Percentiles rank a stretch among this genome's conserved stretches.
These are phyloP conservation scores for Physeter macrocephalus DNA, from an alignment of 2,113 vertebrate species.

Conservation along the genomic window DNA sequence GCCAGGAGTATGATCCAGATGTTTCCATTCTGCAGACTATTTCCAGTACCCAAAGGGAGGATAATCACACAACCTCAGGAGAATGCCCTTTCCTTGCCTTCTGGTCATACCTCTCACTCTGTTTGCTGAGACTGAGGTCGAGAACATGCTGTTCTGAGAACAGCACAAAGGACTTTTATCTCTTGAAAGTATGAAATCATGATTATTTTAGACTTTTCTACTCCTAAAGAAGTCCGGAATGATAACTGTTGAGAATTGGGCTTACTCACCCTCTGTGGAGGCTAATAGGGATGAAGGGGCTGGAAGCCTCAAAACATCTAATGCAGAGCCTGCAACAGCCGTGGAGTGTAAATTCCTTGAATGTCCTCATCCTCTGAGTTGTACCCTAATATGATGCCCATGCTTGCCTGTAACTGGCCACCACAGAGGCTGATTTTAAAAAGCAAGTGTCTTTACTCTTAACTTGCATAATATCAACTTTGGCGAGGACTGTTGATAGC, in stretches of 20 bases:
- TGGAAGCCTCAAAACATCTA: neutral
- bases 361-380: neutral
- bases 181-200: neutral
- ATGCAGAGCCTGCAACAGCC: neutral
- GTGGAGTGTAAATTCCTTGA: neutral
- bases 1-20: neutral
- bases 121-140: neutral
- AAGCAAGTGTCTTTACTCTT: neutral
- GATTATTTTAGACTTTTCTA: neutral
- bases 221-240: neutral
- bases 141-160: neutral
- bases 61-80: neutral
- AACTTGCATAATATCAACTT: neutral
- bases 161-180: neutral
- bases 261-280: neutral
- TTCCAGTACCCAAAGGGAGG: neutral
- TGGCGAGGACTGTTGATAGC: neutral
- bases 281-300: too few relatives aligned
- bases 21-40: neutral
- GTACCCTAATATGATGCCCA: neutral
- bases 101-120: too few relatives aligned
- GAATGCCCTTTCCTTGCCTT: neutral
- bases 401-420: neutral
- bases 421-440: neutral
- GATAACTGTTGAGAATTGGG: neutral